Evolutionary conservation across 1,140 invertebrate species (phyloP).

Genomic region (Notospermus geniculatus): DNA sequence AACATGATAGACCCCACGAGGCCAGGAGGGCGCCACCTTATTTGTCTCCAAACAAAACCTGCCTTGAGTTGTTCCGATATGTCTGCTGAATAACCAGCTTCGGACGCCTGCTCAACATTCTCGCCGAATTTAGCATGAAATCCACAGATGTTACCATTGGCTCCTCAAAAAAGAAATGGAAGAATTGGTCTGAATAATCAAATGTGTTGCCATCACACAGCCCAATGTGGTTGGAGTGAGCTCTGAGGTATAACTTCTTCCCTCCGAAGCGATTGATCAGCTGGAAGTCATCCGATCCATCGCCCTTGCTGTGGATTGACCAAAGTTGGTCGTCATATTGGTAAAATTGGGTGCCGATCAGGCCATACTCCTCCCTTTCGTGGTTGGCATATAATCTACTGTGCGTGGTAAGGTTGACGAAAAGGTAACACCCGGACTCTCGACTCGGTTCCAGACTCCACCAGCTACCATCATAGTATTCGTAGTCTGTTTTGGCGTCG

Average conservation of each 20-base stretch:
- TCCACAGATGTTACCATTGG: not conserved
- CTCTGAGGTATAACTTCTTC: not conserved
- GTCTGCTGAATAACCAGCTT: not conserved
- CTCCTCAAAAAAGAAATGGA: not conserved
- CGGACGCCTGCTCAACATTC: not conserved
- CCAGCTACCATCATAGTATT: conserved; percentile 3
- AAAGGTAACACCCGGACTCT: not conserved
- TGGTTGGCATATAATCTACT: not conserved
- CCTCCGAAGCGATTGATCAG: not conserved
- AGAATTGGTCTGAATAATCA: not conserved
- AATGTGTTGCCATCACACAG: not conserved
- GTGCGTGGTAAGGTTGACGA: not conserved
- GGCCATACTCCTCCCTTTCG: not conserved
- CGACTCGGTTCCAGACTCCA: not conserved
- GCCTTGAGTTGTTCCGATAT: not conserved
- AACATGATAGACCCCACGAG: too few relatives aligned
- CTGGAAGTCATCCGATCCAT: not conserved
- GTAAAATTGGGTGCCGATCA: not conserved
- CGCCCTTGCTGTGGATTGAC: not conserved
- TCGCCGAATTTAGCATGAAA: not conserved
- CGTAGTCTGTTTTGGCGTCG: not conserved
- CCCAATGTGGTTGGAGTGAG: not conserved
- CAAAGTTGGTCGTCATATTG: not conserved
- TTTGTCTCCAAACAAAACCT: too few relatives aligned
- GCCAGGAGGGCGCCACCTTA: too few relatives aligned